Evolutionary conservation across 2,113 vertebrate species (phyloP).

Genomic region (Pionites leucogaster): DNA sequence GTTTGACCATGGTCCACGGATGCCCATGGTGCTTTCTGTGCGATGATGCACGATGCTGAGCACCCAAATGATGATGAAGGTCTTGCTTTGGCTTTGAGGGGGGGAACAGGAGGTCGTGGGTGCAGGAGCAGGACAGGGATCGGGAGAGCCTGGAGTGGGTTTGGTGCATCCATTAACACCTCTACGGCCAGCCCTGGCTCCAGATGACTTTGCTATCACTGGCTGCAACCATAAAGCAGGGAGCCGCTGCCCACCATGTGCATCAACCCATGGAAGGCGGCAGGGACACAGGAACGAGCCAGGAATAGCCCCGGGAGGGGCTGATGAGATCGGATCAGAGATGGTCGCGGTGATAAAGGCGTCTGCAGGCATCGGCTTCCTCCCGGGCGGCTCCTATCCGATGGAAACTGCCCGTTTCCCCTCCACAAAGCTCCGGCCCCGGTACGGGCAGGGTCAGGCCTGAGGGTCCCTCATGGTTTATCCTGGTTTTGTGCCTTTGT

Average conservation of each 20-base stretch:
- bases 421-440: neutral
- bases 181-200: accelerated
- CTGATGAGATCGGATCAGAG: neutral
- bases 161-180: accelerated
- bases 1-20: accelerated
- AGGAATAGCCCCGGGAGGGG: neutral
- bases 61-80: accelerated
- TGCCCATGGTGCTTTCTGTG: accelerated
- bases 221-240: accelerated
- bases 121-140: neutral
- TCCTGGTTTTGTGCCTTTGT: slow-evolving; percentile 49
- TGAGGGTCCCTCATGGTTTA: neutral
- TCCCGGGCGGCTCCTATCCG: neutral
- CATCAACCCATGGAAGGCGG: neutral
- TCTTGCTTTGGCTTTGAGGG: accelerated
- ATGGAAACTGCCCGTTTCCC: slow-evolving; percentile 48
- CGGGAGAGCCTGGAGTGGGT: accelerated
- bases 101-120: accelerated
- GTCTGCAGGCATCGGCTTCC: neutral
- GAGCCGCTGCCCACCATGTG: accelerated
- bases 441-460: neutral
- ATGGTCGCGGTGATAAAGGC: neutral
- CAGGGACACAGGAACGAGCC: neutral
- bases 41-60: accelerated
- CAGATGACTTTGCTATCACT: neutral